A percentile compares a stretch with the other conserved stretches of the same genome.
Conservation (phyloP, 2,113 vertebrate species). For the Gallinago media region DNA sequence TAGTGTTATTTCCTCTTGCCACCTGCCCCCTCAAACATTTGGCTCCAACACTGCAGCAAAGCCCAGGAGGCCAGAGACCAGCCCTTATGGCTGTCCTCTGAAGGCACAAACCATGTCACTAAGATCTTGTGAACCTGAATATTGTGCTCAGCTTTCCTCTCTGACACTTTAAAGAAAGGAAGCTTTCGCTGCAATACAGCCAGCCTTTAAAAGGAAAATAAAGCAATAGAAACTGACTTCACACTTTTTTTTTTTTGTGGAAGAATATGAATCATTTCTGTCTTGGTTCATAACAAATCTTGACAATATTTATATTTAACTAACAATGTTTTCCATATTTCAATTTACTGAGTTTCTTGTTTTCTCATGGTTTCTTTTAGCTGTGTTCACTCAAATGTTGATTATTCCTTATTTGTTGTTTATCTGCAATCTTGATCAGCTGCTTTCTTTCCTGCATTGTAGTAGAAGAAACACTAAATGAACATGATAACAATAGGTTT, state of each 20-base stretch:
- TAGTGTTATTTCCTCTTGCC: constrained; percentile 31
- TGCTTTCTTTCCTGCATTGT: neutral
- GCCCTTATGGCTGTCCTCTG: neutral
- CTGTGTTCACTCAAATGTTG: neutral
- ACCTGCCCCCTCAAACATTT: constrained; percentile 35
- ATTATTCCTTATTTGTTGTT: neutral
- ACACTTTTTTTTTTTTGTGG: neutral
- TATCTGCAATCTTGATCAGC: neutral
- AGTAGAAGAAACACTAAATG: neutral
- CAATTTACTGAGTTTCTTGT: neutral
- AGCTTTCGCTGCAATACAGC: neutral
- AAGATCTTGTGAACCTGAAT: neutral
- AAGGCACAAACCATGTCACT: neutral
- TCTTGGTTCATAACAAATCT: neutral
- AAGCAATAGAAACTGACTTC: neutral
- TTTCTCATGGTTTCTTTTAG: neutral
- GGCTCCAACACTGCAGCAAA: neutral
- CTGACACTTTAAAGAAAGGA: neutral
- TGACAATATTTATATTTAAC: constrained; percentile 38
- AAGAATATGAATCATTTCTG: neutral
- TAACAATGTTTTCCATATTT: constrained; percentile 3
- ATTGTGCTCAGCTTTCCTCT: neutral
- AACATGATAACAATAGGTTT: neutral
- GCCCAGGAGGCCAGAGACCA: neutral
- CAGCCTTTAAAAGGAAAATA: neutral